Conservation (phyloP, 1,140 invertebrate species). For the Papilio aristodemus region DNA sequence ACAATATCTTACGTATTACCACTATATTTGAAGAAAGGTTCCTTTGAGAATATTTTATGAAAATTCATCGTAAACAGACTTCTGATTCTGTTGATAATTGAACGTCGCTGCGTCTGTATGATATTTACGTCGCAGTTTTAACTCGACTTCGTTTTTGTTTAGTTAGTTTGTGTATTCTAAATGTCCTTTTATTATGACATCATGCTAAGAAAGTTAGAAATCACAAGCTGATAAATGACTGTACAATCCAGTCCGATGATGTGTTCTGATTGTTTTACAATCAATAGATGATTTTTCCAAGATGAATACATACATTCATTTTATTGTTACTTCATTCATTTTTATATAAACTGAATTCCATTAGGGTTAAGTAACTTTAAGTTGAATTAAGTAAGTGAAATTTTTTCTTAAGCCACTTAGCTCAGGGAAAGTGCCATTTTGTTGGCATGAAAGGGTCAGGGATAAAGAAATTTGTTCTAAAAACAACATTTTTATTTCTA, state of each 20-base stretch:
- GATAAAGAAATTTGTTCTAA: no score
- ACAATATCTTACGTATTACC: no score
- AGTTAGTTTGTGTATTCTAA: no score
- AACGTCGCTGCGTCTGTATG: no score
- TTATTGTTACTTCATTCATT: neutral
- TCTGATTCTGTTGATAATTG: no score
- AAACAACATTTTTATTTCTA: neutral
- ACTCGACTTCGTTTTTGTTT: no score
- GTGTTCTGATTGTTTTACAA: neutral
- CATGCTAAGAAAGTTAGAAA: neutral
- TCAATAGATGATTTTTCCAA: neutral
- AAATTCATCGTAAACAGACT: no score
- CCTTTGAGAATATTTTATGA: no score
- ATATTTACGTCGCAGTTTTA: no score
- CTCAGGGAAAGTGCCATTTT: no score
- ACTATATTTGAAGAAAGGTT: no score
- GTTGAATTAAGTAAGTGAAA: neutral
- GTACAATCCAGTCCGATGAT: neutral
- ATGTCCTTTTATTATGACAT: neutral
- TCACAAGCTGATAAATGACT: neutral
- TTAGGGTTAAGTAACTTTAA: neutral
- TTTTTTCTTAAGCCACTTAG: constrained; percentile 1
- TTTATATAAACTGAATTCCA: neutral
- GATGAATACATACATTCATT: neutral
- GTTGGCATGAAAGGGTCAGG: neutral